Evolutionary conservation across 2,888 invertebrate species (phyloP), one percentile per base, ranked within the genome.

Genomic region (Cyclophora punctaria): DNA sequence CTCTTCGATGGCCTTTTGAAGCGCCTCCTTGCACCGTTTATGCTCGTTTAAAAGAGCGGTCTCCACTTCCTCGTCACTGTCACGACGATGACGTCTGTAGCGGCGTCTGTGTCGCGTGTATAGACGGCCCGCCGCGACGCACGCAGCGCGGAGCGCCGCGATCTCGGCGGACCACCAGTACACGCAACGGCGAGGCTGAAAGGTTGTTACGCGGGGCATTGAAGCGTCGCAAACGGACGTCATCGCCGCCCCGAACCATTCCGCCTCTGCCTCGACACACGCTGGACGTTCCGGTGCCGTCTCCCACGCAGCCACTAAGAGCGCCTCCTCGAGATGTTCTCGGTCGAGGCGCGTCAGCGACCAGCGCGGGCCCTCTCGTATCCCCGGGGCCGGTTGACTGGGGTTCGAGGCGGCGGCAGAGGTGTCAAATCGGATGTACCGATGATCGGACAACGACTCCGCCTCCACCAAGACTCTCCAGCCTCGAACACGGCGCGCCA

Each of bases 281-380:
- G 1, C 35, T 3, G 3, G 5, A 2, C 3, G 5, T 3, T 0
- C 40, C 0, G 45, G 20, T 2, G 37, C 2, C 1, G 40, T 3
- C 3, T 41, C 20, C 60, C 58, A 59, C 2, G 48, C 34, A 44
- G 52, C 41, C 2, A 59, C 51, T 2, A 62, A 46, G 5, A 57
- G 46, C 0, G 59, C 58, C 33, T 58, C 63, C n/a, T 42, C 5
- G 1, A 52, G 35, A 1, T 34, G 6, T 0, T 56, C 58, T 1
- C 5, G 43, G 33, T 59, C 47, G 2, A 58, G 47, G 2, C 46
- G 41, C 4, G 35, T 53, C 0, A 58, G 2, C 0, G 50, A 37
- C 62, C 62, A 60, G 5, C 58, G 7, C 3, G 58, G 57, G n/a
- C 4, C 37, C 20, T 3, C 20, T 4, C 2, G 2, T 4, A 2